Base-by-base conservation (phyloP, 2,113 vertebrate species). In the Chionomys nivalis region DNA sequence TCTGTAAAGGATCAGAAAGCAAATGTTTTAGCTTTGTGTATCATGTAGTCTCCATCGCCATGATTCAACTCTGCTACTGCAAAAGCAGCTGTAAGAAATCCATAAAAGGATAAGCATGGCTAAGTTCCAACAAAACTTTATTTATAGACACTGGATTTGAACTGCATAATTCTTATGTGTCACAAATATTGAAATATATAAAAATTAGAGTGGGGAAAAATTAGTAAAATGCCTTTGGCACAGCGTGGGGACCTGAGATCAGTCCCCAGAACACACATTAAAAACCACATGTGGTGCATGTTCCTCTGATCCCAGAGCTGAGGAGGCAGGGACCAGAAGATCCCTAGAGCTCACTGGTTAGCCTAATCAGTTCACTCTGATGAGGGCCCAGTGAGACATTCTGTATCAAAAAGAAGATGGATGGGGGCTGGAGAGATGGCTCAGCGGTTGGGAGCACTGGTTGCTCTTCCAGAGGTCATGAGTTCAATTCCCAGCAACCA, bases 71-170 rank as follows among this genome's bases (percentile, higher is more conserved):
- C 21, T 85, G 65, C 77, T 39, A 23, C 4, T 63, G n/a, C 36
- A 36, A 96, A 96, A 87, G 42, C 83, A 91, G 77, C 17, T 23
- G 70, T 7, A 81, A 33, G 47, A 13, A 93, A 49, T 63, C 86
- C 24, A 86, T 72, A 91, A 77, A 89, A 42, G 8, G 92, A 75
- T 65, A 3, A 89, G 12, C 9, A 24, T 23, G 82, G 23, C 39
- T 88, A 16, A 42, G 8, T 70, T 92, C 65, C 86, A 96, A 76
- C 81, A 94, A 94, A 90, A 76, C 52, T 42, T 92, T 93, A 92
- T 68, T 91, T 93, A 81, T 26, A 4, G 73, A 93, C 13, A 97
- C 63, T 87, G 66, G 82, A 44, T 78, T 86, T 92, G 70, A 94
- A 89, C 88, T 85, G 87, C 24, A 58, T 65, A 85, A 82, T 76